These are phyloP conservation scores for Lagopus muta DNA, from an alignment of 2,113 vertebrate species.

Conservation along the genomic window DNA sequence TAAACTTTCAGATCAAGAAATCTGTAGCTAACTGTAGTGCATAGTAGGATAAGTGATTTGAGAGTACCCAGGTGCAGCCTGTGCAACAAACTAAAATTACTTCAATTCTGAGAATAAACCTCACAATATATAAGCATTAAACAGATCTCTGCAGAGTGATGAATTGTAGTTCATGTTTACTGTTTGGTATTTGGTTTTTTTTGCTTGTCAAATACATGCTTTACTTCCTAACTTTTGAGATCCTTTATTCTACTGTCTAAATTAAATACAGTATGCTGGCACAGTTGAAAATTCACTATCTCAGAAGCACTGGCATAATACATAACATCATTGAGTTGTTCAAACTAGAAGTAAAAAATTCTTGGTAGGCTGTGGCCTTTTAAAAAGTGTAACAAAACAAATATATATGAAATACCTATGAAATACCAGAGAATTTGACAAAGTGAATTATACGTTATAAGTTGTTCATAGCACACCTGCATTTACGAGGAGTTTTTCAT, in stretches of 20 bases:
- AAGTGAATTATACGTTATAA: background rate
- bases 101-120: background rate
- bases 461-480: slow-evolving; percentile 5
- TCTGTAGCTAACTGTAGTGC: background rate
- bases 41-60: background rate
- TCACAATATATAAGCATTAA: background rate
- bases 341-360: background rate
- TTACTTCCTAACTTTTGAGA: background rate
- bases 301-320: background rate
- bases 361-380: background rate
- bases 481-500: slow-evolving; percentile 27
- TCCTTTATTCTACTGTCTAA: background rate
- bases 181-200: background rate
- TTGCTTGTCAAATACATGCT: background rate
- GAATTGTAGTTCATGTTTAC: background rate
- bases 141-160: background rate
- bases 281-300: background rate
- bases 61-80: accelerated
- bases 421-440: slow-evolving; percentile 31
- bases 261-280: background rate
- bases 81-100: background rate
- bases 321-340: background rate
- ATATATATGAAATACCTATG: background rate
- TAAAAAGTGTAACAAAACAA: slow-evolving; percentile 12
- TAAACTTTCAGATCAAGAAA: background rate